Evolutionary conservation across 2,113 vertebrate species (phyloP).

Genomic region (Lasiurus cinereus): DNA sequence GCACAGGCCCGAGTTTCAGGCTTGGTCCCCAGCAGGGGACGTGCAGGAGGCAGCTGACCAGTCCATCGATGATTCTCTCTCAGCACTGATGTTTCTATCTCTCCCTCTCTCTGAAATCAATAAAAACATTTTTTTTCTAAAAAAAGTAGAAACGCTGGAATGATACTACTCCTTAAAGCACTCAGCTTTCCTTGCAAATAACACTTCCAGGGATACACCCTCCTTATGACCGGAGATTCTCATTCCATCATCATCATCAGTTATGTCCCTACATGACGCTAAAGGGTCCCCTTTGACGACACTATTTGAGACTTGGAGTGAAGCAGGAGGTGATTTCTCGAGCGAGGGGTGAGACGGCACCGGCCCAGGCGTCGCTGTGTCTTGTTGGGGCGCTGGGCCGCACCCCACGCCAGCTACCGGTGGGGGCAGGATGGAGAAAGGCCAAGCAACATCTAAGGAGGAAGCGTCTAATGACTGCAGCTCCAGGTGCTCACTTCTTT

Average conservation of each 20-base stretch:
- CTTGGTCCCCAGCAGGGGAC: too few species aligned
- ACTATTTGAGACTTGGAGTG: neutral
- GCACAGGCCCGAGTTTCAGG: too few species aligned
- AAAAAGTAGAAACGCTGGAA: neutral
- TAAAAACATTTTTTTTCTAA: too few species aligned
- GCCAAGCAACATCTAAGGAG: slow-evolving; percentile 57
- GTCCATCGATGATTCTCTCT: too few species aligned
- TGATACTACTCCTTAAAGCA: neutral
- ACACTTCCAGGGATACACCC: neutral
- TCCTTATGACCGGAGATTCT: neutral
- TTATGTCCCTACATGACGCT: slow-evolving; percentile 18
- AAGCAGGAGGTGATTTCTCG: neutral
- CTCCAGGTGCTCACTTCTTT: slow-evolving; percentile 81
- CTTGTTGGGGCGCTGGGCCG: slow-evolving; percentile 54
- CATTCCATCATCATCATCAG: neutral
- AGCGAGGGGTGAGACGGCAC: neutral
- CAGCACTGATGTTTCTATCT: too few species aligned
- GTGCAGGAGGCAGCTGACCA: too few species aligned
- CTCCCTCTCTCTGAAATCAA: too few species aligned
- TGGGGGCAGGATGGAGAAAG: slow-evolving; percentile 30
- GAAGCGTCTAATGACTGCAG: slow-evolving; percentile 45
- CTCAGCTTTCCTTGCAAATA: slow-evolving; percentile 36
- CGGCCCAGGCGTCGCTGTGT: slow-evolving; percentile 3
- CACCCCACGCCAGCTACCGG: slow-evolving; percentile 45
- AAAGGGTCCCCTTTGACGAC: slow-evolving; percentile 2